Evolutionary conservation across 1,140 invertebrate species (phyloP).

Genomic region (Myzus persicae): DNA sequence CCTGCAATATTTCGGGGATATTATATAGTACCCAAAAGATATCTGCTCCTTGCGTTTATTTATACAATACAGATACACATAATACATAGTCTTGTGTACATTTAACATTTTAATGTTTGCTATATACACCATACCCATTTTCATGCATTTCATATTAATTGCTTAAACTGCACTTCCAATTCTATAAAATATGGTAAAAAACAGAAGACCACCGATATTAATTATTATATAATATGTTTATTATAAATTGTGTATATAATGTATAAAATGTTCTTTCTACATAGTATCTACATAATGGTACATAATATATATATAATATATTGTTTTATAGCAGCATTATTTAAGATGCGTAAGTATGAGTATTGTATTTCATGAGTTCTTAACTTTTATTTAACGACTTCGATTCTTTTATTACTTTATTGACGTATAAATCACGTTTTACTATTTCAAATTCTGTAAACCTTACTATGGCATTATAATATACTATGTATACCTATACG

Average conservation of each 20-base stretch:
- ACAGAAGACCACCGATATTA: background rate
- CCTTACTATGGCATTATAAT: background rate
- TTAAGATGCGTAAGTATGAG: conserved; percentile 7
- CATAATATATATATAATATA: too few relatives aligned
- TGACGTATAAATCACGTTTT: conserved; percentile 17
- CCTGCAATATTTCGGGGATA: background rate
- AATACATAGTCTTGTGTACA: background rate
- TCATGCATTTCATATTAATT: background rate
- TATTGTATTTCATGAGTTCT: background rate
- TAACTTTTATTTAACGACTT: conserved; percentile 12
- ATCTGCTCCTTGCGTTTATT: background rate
- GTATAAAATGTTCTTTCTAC: background rate
- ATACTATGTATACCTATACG: background rate
- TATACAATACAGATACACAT: background rate
- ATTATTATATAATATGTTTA: background rate
- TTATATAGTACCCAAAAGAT: background rate
- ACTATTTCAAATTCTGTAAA: conserved; percentile 1
- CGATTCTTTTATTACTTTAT: conserved; percentile 18
- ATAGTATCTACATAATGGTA: background rate
- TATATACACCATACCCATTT: background rate
- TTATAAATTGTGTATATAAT: background rate
- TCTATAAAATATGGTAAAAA: background rate
- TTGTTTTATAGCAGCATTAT: background rate
- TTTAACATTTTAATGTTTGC: background rate
- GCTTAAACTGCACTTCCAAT: background rate